Percentiles rank a stretch among this genome's conserved stretches.
phyloP scores from a whole-genome alignment of 2,113 vertebrate species.

The Tor tambroides region DNA sequence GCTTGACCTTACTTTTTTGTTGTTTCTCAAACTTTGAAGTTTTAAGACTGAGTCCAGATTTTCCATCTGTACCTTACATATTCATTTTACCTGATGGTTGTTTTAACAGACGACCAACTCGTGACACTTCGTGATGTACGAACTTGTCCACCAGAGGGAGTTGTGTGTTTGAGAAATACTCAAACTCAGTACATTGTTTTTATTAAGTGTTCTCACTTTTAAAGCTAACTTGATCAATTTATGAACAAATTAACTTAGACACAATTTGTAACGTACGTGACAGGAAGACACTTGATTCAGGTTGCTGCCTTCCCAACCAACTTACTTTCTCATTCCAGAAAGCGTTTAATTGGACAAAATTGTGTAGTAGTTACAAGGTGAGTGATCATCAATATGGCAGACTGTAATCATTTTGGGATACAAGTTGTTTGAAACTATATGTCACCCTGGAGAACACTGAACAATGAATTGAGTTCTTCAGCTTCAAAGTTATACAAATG shows the following conservation, averaged over 20 bases:
- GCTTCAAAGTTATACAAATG: neutral
- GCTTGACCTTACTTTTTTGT: neutral
- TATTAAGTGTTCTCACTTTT: neutral
- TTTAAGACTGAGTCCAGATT: neutral
- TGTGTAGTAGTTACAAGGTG: neutral
- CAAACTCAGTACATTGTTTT: neutral
- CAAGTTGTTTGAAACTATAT: neutral
- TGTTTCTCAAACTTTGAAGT: neutral
- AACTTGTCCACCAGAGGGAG: slow-evolving; percentile 10
- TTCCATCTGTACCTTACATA: neutral
- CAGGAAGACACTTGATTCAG: neutral
- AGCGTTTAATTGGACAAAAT: neutral
- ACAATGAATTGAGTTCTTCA: neutral
- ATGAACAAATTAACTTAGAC: neutral
- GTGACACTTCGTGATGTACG: neutral
- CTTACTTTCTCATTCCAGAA: neutral
- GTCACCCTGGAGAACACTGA: neutral
- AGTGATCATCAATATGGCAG: neutral
- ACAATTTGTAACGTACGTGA: neutral
- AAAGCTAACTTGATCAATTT: neutral
- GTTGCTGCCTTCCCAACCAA: neutral
- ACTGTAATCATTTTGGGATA: neutral
- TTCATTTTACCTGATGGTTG: neutral
- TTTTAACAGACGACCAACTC: neutral
- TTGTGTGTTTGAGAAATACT: neutral